Evolutionary conservation across 2,113 vertebrate species (phyloP), one percentile per base, ranked within the genome.

Genomic region (Morone chrysops): DNA sequence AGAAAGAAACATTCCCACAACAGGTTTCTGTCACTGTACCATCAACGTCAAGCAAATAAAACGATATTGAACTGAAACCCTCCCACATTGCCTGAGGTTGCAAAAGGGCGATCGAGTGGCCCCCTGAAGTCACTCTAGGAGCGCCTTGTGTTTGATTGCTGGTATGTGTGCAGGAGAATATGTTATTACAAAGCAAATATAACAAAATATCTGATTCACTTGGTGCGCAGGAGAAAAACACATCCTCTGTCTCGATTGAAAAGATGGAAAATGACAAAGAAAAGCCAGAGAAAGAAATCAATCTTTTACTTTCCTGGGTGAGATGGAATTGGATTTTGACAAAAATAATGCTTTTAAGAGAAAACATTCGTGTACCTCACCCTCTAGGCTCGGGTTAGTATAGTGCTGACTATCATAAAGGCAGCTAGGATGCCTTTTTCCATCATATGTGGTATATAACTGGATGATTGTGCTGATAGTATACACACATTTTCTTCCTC

Each of bases 241-340:
- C 62, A 77, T 76, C 72, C 54, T 68, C 72, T 56, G 45, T 22
- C 62, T 66, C 13, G 2, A 18, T 71, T 72, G 71, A 87, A 70
- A 81, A 82, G 82, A 87, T 51, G 60, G 81, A 78, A 81, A 84
- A 78, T 62, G 66, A 84, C 83, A 78, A 85, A 81, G 68, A 62
- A 78, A 77, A 80, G 69, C 40, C 70, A 0, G 63, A 75, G 50
- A 85, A 73, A 82, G 61, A 82, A 92, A 92, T 91, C 88, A 87
- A 87, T 91, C 40, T 78, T 70, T 53, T 63, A 68, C 76, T 75
- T 80, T 87, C 69, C 76, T 62, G 71, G 60, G 81, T 60, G 14
- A 68, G 82, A 77, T 65, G 40, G 61, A 89, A 92, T 87, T 91
- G 86, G 85, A 88, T 90, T 92, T 85, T 45, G 82, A 48, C 25